A percentile compares a stretch with the other conserved stretches of the same genome.
phyloP scores from a whole-genome alignment of 2,113 vertebrate genomes.

The Actenoides lindsayi region DNA sequence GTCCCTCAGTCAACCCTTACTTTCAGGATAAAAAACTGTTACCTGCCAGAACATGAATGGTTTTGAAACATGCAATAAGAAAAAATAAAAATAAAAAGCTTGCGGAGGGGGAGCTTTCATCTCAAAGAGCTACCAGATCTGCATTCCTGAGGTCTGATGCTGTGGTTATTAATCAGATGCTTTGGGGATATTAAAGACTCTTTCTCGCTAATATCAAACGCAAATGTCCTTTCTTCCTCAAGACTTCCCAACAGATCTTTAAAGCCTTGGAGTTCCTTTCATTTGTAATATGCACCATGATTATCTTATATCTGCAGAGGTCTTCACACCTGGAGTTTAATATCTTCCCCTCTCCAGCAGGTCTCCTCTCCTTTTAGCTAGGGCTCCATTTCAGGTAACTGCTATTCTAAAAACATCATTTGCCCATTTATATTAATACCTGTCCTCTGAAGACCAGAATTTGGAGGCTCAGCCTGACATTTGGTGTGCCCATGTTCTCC shows the following conservation, averaged over 20 bases:
- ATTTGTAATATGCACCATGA: not conserved
- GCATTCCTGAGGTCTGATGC: constrained; percentile 1
- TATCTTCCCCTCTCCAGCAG: not conserved
- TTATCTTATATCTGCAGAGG: not conserved
- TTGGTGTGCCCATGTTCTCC: not conserved
- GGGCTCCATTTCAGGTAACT: not conserved
- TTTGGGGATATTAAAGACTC: constrained; percentile 6
- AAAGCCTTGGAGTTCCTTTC: constrained; percentile 20
- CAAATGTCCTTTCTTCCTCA: not conserved
- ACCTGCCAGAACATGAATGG: constrained; percentile 48
- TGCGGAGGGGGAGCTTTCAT: not conserved
- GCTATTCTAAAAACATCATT: not conserved
- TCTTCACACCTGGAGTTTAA: not conserved
- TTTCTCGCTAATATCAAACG: not conserved
- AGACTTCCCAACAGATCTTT: constrained; percentile 8
- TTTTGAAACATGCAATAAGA: not conserved
- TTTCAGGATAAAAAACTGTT: constrained; percentile 22
- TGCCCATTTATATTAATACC: not conserved
- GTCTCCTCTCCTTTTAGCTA: not conserved
- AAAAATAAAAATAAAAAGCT: not conserved
- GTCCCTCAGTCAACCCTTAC: constrained; percentile 40
- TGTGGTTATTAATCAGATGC: constrained; percentile 12
- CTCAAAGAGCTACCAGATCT: constrained; percentile 31
- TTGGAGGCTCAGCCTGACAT: not conserved
- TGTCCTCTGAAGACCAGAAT: not conserved